These are phyloP conservation scores for Centrocercus urophasianus DNA, from an alignment of 2,113 vertebrate genomes.

Conservation along the genomic window DNA sequence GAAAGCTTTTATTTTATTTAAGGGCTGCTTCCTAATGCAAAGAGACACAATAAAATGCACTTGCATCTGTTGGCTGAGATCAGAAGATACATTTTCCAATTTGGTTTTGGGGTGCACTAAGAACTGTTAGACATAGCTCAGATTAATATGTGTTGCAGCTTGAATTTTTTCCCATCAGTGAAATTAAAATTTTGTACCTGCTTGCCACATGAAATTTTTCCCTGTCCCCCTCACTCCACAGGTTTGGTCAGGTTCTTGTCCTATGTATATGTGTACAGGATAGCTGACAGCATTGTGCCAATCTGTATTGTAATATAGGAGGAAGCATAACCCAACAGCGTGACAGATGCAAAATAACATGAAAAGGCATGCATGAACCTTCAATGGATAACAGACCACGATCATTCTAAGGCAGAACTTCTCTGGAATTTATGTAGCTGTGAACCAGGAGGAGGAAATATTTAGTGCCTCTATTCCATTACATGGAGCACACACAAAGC, in stretches of 20 bases:
- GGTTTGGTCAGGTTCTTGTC: neutral
- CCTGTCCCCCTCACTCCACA: neutral
- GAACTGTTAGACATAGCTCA: neutral
- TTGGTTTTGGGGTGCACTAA: neutral
- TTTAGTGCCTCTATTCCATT: neutral
- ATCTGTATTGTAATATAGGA: neutral
- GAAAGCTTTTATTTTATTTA: slow-evolving; percentile 61
- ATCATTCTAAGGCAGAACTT: neutral
- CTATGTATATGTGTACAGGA: neutral
- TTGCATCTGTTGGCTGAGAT: slow-evolving; percentile 40
- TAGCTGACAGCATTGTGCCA: neutral
- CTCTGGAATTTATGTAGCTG: neutral
- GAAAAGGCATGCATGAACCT: neutral
- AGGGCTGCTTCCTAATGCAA: slow-evolving; percentile 62
- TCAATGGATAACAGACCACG: neutral
- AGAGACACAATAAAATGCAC: slow-evolving; percentile 53
- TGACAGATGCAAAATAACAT: neutral
- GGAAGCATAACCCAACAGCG: neutral
- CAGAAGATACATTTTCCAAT: neutral
- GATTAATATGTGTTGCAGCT: neutral
- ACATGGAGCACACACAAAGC: neutral
- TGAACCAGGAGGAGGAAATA: neutral
- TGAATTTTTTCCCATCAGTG: neutral
- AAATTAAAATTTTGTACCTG: slow-evolving; percentile 15
- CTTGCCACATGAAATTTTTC: neutral